Evolutionary conservation across 2,113 vertebrate species (phyloP), one percentile per base, ranked within the genome.

Genomic region (Lampris incognitus): DNA sequence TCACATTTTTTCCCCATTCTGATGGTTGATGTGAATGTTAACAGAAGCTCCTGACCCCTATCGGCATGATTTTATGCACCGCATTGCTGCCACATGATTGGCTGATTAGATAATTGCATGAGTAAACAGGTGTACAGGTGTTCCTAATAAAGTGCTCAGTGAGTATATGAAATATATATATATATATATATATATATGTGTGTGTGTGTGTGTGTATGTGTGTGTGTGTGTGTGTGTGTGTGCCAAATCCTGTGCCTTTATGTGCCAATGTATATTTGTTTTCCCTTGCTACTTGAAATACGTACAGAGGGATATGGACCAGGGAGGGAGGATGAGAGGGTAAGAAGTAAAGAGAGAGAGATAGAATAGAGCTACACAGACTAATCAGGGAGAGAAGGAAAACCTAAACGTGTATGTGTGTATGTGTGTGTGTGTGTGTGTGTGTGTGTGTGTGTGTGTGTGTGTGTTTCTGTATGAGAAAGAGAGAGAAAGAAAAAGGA

Each of bases 281-380:
- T 58, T 58, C 56, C 55, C 42, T 44, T 56, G 72, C 62, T 58
- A 69, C 40, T 40, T 48, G 51, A 63, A 51, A 79, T 42, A 62
- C 50, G 57, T 74, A 50, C 56, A 58, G 60, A 44, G 41, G 40
- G 42, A 48, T 8, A 44, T 2, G 42, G 55, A 56, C 13, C 10
- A 50, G 62, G 48, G 73, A 65, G 65, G 50, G 38, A 56, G 70
- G 55, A 56, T 46, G 3, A 39, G 10, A 54, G 36, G 56, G 39
- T 56, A 10, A 24, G 50, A 66, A 66, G n/a, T 9, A 51, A 38
- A 52, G 50, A 5, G 1, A 13, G 1, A 56, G 24, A 40, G 5
- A 24, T 24, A 24, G 24, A 24, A 24, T 24, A 24, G 24, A 24
- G 24, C 24, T 24, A 24, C 24, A 24, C 24, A 24, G 24, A 24